Percentiles rank a stretch among this genome's conserved stretches.
Conservation (phyloP, 2,113 vertebrate species). For the Psettodes erumei region DNA sequence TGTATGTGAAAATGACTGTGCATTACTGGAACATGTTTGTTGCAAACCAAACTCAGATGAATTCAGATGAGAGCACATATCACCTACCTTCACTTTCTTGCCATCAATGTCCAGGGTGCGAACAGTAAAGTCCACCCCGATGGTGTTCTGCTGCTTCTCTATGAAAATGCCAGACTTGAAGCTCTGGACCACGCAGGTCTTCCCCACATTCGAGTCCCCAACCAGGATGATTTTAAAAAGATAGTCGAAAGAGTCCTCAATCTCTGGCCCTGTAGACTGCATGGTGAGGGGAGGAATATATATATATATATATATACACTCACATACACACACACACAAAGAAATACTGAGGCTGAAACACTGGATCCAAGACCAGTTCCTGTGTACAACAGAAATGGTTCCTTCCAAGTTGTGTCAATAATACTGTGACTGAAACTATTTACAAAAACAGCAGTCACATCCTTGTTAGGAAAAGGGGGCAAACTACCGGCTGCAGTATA, state of each 20-base stretch:
- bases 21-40: background rate
- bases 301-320: constrained; percentile 21
- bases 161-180: constrained; percentile 91
- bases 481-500: background rate
- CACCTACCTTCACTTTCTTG: constrained; percentile 92
- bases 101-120: constrained; percentile 91
- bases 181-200: constrained; percentile 94
- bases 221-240: constrained; percentile 97
- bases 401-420: constrained; percentile 67
- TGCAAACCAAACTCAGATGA: background rate
- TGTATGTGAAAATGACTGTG: background rate
- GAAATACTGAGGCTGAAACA: constrained; percentile 30
- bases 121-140: constrained; percentile 96
- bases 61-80: background rate
- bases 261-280: constrained; percentile 80
- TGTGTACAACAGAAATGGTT: constrained; percentile 54
- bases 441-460: constrained; percentile 47
- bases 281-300: constrained; percentile 71
- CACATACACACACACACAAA: constrained; percentile 24
- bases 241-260: constrained; percentile 91
- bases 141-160: constrained; percentile 93
- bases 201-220: constrained; percentile 95
- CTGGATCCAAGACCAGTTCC: constrained; percentile 27
- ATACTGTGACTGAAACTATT: constrained; percentile 45
- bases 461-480: constrained; percentile 17